These are phyloP conservation scores for Clarias fuscus DNA, from an alignment of 2,797 vertebrate genomes.

Conservation along the genomic window DNA sequence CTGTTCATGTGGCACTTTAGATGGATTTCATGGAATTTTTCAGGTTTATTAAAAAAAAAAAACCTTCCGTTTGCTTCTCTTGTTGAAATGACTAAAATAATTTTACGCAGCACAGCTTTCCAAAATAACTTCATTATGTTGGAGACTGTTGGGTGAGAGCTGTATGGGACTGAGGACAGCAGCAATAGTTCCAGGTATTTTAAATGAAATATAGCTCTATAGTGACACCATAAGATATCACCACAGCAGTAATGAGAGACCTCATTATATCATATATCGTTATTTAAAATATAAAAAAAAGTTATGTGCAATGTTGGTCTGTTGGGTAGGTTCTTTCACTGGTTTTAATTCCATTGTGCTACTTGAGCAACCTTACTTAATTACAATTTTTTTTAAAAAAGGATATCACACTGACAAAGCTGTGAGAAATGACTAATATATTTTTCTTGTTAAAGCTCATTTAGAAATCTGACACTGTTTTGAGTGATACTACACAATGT, in stretches of 20 bases:
- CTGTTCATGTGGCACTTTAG: conserved; percentile 39
- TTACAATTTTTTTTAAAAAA: too few relatives aligned
- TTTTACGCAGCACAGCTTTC: not conserved
- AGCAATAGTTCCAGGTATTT: not conserved
- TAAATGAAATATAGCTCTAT: not conserved
- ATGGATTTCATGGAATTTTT: conserved; percentile 42
- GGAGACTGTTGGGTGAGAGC: not conserved
- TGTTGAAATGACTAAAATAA: conserved; percentile 9
- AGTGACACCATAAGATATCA: not conserved
- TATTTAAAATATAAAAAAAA: not conserved
- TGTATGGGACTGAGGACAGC: not conserved
- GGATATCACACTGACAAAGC: not conserved
- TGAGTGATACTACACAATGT: too few relatives aligned
- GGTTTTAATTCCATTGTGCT: not conserved
- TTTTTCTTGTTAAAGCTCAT: not conserved
- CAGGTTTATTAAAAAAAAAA: conserved; percentile 46
- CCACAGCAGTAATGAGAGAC: not conserved
- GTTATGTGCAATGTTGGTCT: not conserved
- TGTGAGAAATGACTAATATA: not conserved
- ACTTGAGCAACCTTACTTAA: too few relatives aligned
- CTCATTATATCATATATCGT: not conserved
- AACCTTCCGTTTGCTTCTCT: conserved; percentile 8
- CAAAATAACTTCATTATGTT: not conserved
- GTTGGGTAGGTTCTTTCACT: not conserved
- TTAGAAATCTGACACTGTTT: not conserved